These are phyloP conservation scores for Cryptomyrus ogoouensis DNA, from an alignment of 2,113 vertebrate species.

Conservation along the genomic window DNA sequence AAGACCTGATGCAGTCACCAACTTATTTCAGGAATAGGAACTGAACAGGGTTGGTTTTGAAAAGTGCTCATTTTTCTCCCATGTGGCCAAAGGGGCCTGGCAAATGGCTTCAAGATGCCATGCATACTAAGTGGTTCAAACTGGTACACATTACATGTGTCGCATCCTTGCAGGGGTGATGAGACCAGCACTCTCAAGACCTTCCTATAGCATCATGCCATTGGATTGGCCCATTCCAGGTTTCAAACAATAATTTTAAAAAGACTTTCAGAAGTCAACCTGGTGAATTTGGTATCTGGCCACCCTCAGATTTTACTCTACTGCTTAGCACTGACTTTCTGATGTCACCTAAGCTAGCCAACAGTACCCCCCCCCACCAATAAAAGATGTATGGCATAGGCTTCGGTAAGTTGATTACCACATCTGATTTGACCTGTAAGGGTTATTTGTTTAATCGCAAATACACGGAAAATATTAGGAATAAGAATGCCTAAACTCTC, in stretches of 20 bases:
- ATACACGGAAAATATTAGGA: neutral
- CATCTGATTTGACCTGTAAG: neutral
- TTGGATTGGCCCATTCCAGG: neutral
- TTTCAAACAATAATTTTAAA: neutral
- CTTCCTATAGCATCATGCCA: neutral
- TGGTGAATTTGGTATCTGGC: neutral
- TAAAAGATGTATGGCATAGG: neutral
- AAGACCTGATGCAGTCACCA: neutral
- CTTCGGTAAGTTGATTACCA: neutral
- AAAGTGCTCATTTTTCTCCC: neutral
- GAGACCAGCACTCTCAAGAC: neutral
- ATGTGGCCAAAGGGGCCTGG: neutral
- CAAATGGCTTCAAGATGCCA: neutral
- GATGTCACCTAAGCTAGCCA: neutral
- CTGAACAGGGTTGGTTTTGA: neutral
- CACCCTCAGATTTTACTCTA: neutral
- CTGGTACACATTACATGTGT: neutral
- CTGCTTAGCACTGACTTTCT: neutral
- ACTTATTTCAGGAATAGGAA: neutral
- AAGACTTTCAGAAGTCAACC: neutral
- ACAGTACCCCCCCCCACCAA: neutral
- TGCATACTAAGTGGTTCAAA: neutral
- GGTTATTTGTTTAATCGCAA: neutral
- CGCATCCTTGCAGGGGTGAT: neutral
- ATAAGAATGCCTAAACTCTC: neutral